Evolutionary conservation across 2,113 vertebrate genomes (phyloP), one percentile per base, ranked within the genome.

Genomic region (Choloepus hoffmanni): DNA sequence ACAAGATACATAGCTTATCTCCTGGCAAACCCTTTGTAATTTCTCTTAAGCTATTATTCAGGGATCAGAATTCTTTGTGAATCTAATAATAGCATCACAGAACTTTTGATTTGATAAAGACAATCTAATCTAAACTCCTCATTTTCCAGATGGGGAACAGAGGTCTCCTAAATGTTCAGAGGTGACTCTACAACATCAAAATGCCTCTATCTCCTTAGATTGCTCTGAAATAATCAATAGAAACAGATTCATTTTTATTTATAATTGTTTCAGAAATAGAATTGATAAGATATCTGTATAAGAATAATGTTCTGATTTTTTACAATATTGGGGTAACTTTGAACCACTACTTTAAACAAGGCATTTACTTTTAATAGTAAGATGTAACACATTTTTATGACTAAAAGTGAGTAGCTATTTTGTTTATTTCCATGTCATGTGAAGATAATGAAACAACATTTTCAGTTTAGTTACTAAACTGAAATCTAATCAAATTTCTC

Each of bases 341-440:
- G 28, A 88, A 62, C 83, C n/a, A 76, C 10, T 74, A 45, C 3
- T 89, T 94, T 68, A 87, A 65, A 90, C 6, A 23, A 83, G 63
- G 28, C 2, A 72, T 10, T 63, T 55, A 48, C 6, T 70, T 74
- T 94, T 90, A 70, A 10, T 21, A 30, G n/a, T 53, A 68, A 28
- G 14, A 36, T 9, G 92, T 74, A 18, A 19, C 55, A 21, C 19
- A 7, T 58, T 19, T 58, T 78, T 92, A 86, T 26, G 92, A 81
- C 10, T 53, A 62, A 89, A 63, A 73, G 68, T 53, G 12, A 82
- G 30, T 92, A 93, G 36, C 18, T 36, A 26, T 74, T 70, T 85
- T 95, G 53, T 21, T 63, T 87, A 70, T 7, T 96, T 98, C 95
- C 40, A 90, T 82, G 28, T 62, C 43, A 36, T 91, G 48, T 67